Percentiles rank a stretch among this genome's conserved stretches.
These are phyloP conservation scores for Cydia splendana DNA, from an alignment of 1,140 invertebrate species.

Conservation along the genomic window DNA sequence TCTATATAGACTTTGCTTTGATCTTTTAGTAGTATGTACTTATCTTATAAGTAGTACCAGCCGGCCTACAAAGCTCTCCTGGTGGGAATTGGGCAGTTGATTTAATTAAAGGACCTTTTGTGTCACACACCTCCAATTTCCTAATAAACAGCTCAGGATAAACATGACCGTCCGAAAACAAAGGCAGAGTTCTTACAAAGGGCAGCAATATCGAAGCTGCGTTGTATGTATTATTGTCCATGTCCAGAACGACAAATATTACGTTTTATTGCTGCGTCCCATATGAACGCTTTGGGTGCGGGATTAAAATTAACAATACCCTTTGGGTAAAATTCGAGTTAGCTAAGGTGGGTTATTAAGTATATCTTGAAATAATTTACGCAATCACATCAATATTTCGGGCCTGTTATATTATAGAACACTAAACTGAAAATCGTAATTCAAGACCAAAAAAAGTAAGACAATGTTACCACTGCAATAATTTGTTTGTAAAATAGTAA, in stretches of 20 bases:
- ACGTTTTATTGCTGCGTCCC: conserved; percentile 34
- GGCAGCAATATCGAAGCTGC: conserved; percentile 46
- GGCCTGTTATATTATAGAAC: too few species aligned
- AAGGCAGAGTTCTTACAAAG: conserved; percentile 45
- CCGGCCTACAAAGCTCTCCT: conserved; percentile 38
- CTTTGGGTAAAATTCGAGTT: background rate
- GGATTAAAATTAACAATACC: conserved; percentile 32
- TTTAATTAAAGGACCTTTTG: conserved; percentile 64
- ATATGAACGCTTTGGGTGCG: conserved; percentile 39
- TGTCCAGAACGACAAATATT: conserved; percentile 46
- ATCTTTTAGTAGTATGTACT: too few species aligned
- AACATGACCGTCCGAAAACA: conserved; percentile 51
- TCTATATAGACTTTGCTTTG: too few species aligned
- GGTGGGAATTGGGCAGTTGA: conserved; percentile 53
- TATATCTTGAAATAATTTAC: too few species aligned
- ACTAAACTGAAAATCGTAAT: too few species aligned
- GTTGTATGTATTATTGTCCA: conserved; percentile 37
- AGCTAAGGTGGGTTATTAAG: too few species aligned
- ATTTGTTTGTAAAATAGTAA: too few species aligned
- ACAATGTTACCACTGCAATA: too few species aligned
- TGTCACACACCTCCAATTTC: conserved; percentile 59
- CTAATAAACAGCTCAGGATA: conserved; percentile 53
- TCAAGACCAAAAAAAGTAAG: too few species aligned
- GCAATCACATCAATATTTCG: too few species aligned
- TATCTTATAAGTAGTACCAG: too few species aligned